Base-by-base conservation (phyloP, 1,140 invertebrate genomes). In the Microplitis mediator region DNA sequence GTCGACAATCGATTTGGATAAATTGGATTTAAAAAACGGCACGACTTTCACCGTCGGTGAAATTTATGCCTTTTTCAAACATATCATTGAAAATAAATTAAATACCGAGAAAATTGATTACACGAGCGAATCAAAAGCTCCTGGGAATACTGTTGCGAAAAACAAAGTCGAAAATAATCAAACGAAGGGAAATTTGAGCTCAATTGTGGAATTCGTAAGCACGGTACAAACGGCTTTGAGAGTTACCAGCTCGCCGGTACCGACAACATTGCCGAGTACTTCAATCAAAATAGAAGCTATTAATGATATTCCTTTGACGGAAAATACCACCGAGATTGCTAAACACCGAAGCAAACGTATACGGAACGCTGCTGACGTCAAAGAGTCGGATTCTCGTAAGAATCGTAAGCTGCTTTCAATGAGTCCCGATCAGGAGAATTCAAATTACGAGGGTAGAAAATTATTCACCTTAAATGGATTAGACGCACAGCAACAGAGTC, bases 1-100 rank as follows among this genome's bases (percentile, higher is more conserved):
- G 4, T 79, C 75, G 11, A 84, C 79, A 65, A 81, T 86, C 79
- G 86, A 86, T 51, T 80, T 86, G 23, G 83, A 87, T 52, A 85
- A 85, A 63, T 80, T 83, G 13, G 79, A 81, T 4, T 79, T 83
- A 23, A 78, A 77, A 9, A 88, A 87, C 52, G 84, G 84, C 9
- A 86, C 85, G 13, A 82, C 76, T 32, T 85, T 86, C 68, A 83
- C 82, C 3, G 76, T 85, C 0, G 82, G 81, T 58, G 83, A 88
- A 68, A 84, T 87, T 75, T 88, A 88, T 78, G 81, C 85, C 52
- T 86, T 87, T 75, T 85, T 87, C 78, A 87, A 85, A 86, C 86
- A 87, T 87, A 87, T 87, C 86, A 87, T 87, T 79, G 85, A 87
- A 54, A 80, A 81, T 70, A 84, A 82, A 77, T 73, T 86, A 70